Evolutionary conservation across 1,140 invertebrate species (phyloP), one percentile per base, ranked within the genome.

Genomic region (Carposina sasakii): DNA sequence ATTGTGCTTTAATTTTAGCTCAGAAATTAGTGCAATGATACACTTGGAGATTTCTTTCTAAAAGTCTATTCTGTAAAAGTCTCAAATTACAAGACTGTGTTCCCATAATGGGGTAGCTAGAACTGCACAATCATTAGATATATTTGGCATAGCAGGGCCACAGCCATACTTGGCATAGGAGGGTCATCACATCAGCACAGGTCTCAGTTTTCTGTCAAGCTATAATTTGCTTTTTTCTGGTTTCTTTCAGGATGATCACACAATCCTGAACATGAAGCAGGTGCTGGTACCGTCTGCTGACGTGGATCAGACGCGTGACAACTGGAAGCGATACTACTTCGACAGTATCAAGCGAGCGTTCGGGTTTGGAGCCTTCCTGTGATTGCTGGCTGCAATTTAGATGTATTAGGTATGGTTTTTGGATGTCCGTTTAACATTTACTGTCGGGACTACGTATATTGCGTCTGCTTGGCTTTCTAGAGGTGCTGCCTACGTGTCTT

Each of bases 311-410:
- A 98, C 96, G 12, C 90, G 88, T 67, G 89, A 92, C 53, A 97
- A 98, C 65, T 98, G 96, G 96, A 88, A 92, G 51, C 87, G 92
- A 41, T 97, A 97, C 82, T 98, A 98, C 74, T 98, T 95, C 90
- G 91, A 96, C 60, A 90, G 94, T 52, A 97, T 98, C 63, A 96
- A 95, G 82, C 89, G 93, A 70, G 93, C 93, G 0, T 98, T 98
- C 82, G 96, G 96, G 24, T 98, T 95, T 77, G 96, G 95, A 20
- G 90, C 90, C 6, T 92, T 92, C 63, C 88, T 94, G 85, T 90
- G 88, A 89, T 88, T 42, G 13, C 26, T 5, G 15, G 34, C 21
- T 5, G 21, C 24, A 21, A 3, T 30, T 33, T 63, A 71, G 63
- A 37, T 22, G 37, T 62, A 70, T 71, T 77, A 78, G 75, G 73